Evolutionary conservation across 2,113 vertebrate genomes (phyloP).

Genomic region (Saguinus midas): DNA sequence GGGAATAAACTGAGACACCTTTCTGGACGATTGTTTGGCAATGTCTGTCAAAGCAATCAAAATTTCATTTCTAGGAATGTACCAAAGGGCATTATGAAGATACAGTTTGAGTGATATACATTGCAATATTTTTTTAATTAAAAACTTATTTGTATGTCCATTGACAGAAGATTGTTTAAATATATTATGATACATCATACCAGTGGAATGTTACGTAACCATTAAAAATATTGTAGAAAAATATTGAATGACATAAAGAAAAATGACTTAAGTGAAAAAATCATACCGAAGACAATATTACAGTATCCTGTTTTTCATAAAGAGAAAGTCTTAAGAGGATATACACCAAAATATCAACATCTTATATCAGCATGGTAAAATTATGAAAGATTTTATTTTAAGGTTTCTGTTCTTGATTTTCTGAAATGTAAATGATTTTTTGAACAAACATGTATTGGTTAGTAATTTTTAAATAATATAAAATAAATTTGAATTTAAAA

Average conservation of each 20-base stretch:
- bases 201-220: background rate
- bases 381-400: background rate
- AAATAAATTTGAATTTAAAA: constrained; percentile 17
- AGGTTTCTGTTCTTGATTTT: background rate
- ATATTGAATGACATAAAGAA: background rate
- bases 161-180: background rate
- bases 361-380: background rate
- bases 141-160: background rate
- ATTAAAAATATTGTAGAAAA: constrained; percentile 1
- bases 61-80: background rate
- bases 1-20: background rate
- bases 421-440: constrained; percentile 28
- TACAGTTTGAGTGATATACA: background rate
- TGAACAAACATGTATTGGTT: background rate
- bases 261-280: background rate
- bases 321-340: background rate
- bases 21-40: background rate
- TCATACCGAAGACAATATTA: background rate
- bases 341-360: background rate
- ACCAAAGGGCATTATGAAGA: background rate
- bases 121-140: background rate
- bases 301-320: background rate
- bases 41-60: background rate
- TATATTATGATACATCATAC: background rate
- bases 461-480: background rate